Percentiles rank a stretch among this genome's conserved stretches.
These are phyloP conservation scores for Myotis davidii DNA, from an alignment of 2,113 vertebrate genomes.

Conservation along the genomic window DNA sequence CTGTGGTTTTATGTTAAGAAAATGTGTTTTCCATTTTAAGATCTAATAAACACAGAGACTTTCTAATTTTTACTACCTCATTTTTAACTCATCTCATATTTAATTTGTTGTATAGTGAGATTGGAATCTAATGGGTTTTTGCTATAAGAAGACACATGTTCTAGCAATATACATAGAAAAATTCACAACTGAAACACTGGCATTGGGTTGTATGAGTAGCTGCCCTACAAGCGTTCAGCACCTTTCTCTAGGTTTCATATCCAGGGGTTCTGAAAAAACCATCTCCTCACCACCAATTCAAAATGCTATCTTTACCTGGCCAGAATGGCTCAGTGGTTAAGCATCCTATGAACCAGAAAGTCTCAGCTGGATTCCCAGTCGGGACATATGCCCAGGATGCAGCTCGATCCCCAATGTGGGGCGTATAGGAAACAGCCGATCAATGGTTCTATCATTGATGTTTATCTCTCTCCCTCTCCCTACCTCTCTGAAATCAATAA, in stretches of 20 bases:
- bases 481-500: no score
- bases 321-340: no score
- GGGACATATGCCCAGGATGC: no score
- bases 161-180: neutral
- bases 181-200: neutral
- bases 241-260: neutral
- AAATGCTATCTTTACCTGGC: neutral
- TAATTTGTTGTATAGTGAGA: neutral
- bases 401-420: no score
- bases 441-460: no score
- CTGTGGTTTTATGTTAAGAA: neutral
- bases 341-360: no score
- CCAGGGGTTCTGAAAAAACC: neutral
- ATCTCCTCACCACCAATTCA: neutral
- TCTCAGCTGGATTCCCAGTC: no score
- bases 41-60: neutral
- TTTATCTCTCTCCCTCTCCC: no score
- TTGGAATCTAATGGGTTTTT: neutral
- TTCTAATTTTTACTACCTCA: slow-evolving; percentile 3
- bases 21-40: neutral
- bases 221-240: neutral
- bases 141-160: neutral
- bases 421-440: no score
- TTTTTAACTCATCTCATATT: neutral
- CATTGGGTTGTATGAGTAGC: neutral